Evolutionary conservation across 2,888 invertebrate genomes (phyloP).

Genomic region (Craniophora ligustri): DNA sequence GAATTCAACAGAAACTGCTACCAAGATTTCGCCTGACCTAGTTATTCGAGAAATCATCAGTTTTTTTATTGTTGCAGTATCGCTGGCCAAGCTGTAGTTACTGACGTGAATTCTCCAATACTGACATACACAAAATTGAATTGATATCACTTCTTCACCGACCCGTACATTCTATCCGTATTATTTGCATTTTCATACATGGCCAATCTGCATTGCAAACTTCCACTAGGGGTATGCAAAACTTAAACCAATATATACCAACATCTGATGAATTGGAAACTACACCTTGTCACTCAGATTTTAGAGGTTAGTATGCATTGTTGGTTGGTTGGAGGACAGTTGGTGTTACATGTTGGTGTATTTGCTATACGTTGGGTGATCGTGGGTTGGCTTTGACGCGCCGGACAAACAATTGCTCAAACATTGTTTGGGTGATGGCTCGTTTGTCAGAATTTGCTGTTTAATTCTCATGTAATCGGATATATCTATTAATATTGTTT

Average conservation of each 20-base stretch:
- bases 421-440: slow-evolving; percentile 55
- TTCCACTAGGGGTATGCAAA: slow-evolving; percentile 70
- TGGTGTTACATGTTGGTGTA: slow-evolving; percentile 46
- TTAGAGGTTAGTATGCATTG: slow-evolving; percentile 12
- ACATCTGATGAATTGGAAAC: slow-evolving; percentile 7
- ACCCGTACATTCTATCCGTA: slow-evolving; percentile 61
- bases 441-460: slow-evolving; percentile 56
- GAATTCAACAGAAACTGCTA: too few relatives aligned
- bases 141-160: slow-evolving; percentile 49
- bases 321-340: neutral
- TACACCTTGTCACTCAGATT: rapidly evolving
- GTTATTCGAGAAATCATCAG: too few relatives aligned
- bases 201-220: slow-evolving; percentile 84
- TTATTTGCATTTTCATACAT: slow-evolving; percentile 82
- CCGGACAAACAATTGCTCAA: slow-evolving; percentile 72
- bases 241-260: slow-evolving; percentile 59
- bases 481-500: slow-evolving; percentile 43
- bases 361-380: slow-evolving; percentile 65
- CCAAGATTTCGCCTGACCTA: too few relatives aligned
- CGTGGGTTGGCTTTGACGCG: slow-evolving; percentile 73
- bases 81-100: too few relatives aligned
- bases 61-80: too few relatives aligned
- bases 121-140: slow-evolving; percentile 44
- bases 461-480: slow-evolving; percentile 55
- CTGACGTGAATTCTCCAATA: slow-evolving; percentile 6